Conservation (phyloP, 2,113 vertebrate species). For the Nothocercus nigrocapillus region DNA sequence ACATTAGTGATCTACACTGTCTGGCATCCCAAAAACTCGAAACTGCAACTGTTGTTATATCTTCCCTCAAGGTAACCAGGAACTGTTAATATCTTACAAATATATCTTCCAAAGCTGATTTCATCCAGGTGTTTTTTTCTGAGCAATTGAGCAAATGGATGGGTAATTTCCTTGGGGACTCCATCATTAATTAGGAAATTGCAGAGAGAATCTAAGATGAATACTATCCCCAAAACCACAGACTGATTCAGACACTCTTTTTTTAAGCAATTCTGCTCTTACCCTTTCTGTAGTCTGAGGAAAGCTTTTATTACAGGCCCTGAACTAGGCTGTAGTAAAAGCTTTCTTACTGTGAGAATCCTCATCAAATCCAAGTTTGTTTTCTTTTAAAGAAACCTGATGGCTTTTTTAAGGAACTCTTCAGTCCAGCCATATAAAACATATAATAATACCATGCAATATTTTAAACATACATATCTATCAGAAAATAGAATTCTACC, state of each 20-base stretch:
- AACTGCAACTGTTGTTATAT: background rate
- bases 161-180: conserved; percentile 8
- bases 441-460: background rate
- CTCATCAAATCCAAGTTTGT: background rate
- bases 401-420: background rate
- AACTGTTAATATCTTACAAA: background rate
- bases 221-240: background rate
- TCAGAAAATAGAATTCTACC: background rate
- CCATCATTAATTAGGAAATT: background rate
- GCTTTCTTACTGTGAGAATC: background rate
- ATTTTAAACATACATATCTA: background rate
- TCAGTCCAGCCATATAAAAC: background rate
- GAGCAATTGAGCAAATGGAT: conserved; percentile 8
- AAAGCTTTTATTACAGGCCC: background rate
- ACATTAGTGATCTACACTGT: background rate
- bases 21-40: background rate
- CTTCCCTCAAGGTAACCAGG: background rate
- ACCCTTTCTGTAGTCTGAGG: background rate
- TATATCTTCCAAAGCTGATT: background rate
- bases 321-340: background rate
- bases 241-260: background rate
- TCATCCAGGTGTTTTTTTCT: conserved; percentile 2
- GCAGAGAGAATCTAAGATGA: background rate
- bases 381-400: background rate
- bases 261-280: background rate